These are phyloP conservation scores for Muscicapa comitata DNA, from an alignment of 2,797 vertebrate species.

Conservation along the genomic window DNA sequence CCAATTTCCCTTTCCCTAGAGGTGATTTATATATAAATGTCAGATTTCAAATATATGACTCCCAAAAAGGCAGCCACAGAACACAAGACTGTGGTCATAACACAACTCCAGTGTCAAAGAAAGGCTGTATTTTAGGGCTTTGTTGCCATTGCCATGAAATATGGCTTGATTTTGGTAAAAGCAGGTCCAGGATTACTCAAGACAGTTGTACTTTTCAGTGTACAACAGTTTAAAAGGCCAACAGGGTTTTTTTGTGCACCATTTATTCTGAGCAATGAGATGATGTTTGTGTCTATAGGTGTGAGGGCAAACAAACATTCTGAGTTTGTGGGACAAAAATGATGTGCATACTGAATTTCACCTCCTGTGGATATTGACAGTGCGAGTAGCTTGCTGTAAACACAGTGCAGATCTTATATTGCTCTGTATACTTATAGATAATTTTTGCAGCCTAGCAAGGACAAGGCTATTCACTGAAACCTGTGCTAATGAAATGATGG, in stretches of 20 bases:
- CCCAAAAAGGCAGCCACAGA: conserved; percentile 7
- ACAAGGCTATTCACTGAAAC: neutral
- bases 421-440: neutral
- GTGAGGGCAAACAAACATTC: neutral
- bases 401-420: neutral
- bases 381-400: neutral
- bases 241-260: neutral
- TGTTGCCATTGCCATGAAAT: conserved; percentile 6
- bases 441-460: neutral
- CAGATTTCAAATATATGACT: neutral
- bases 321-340: neutral
- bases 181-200: neutral
- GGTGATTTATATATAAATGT: neutral
- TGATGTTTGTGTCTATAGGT: neutral
- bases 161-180: neutral
- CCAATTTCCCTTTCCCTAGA: neutral
- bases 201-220: neutral
- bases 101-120: neutral
- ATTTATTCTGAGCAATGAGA: neutral
- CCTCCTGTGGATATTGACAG: neutral
- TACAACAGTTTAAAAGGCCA: neutral
- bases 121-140: conserved; percentile 8
- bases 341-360: neutral
- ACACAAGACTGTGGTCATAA: neutral
- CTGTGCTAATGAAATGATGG: neutral